A percentile compares a stretch with the other conserved stretches of the same genome.
Conservation (phyloP, 2,113 vertebrate species). For the Hippopotamus amphibius region DNA sequence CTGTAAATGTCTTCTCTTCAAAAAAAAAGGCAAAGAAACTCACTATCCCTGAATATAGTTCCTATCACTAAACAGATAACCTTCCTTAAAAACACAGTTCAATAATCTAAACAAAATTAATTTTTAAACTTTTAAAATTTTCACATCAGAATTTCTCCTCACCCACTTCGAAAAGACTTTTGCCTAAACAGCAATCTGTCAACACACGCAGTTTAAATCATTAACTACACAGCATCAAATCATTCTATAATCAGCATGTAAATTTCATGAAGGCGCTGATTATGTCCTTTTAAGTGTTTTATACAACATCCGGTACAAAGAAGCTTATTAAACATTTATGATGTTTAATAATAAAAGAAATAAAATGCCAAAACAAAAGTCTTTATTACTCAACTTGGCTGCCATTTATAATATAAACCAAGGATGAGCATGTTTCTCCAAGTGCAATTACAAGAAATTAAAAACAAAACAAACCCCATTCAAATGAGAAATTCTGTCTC, state of each 20-base stretch:
- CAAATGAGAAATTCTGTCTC: conserved; percentile 48
- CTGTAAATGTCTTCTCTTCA: conserved; percentile 21
- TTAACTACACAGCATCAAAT: conserved; percentile 53
- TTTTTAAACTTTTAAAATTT: not conserved
- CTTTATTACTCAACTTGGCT: conserved; percentile 59
- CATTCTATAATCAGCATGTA: conserved; percentile 53
- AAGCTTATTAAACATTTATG: conserved; percentile 59
- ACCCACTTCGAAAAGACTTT: conserved; percentile 20
- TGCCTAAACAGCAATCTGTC: conserved; percentile 42
- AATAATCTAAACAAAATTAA: not conserved
- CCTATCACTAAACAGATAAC: not conserved
- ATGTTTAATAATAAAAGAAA: conserved; percentile 53
- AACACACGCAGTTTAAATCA: conserved; percentile 27
- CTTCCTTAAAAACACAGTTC: conserved; percentile 20
- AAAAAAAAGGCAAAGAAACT: not conserved
- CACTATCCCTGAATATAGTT: not conserved
- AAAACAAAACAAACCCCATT: conserved; percentile 56
- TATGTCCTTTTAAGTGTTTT: conserved; percentile 48
- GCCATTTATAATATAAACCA: conserved; percentile 31
- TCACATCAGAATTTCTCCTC: conserved; percentile 5
- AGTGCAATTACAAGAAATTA: conserved; percentile 32
- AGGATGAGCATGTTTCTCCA: conserved; percentile 47
- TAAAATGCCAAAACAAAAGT: conserved; percentile 58
- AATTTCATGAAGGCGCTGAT: conserved; percentile 50
- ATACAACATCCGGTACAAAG: conserved; percentile 33